Percentiles rank a stretch among this genome's conserved stretches.
phyloP scores from a whole-genome alignment of 2,113 vertebrate species.

The Rhinichthys klamathensis region DNA sequence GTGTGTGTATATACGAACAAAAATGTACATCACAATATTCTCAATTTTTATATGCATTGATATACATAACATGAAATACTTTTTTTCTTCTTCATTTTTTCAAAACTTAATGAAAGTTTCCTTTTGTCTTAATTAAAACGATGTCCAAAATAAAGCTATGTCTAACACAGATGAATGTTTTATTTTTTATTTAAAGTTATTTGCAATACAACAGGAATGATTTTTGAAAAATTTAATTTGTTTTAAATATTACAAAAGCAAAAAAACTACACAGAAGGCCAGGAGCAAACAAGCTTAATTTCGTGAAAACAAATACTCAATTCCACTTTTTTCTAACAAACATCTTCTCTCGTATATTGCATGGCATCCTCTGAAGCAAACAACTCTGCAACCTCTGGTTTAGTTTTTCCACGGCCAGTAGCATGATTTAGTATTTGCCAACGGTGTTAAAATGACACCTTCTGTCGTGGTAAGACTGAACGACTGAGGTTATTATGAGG shows the following conservation, averaged over 20 bases:
- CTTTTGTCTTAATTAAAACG: background rate
- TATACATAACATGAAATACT: too few species aligned
- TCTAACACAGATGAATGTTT: background rate
- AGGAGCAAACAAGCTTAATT: background rate
- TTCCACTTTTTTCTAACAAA: background rate
- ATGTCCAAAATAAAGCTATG: background rate
- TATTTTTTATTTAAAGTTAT: background rate
- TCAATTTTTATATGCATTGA: too few species aligned
- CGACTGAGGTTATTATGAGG: slow-evolving; percentile 23
- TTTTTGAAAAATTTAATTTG: background rate
- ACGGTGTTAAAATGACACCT: background rate
- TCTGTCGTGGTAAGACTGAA: background rate
- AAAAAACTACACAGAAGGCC: background rate
- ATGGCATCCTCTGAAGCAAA: background rate
- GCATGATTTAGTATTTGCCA: background rate
- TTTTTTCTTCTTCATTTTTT: background rate
- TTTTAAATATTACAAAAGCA: background rate
- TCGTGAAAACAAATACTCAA: background rate
- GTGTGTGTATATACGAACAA: background rate
- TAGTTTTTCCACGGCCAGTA: background rate
- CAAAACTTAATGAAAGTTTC: background rate
- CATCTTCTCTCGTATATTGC: background rate
- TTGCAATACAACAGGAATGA: background rate
- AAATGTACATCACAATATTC: too few species aligned
- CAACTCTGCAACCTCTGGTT: slow-evolving; percentile 35